Conservation (phyloP, 2,888 invertebrate species). For the Drosophila pegasa region DNA sequence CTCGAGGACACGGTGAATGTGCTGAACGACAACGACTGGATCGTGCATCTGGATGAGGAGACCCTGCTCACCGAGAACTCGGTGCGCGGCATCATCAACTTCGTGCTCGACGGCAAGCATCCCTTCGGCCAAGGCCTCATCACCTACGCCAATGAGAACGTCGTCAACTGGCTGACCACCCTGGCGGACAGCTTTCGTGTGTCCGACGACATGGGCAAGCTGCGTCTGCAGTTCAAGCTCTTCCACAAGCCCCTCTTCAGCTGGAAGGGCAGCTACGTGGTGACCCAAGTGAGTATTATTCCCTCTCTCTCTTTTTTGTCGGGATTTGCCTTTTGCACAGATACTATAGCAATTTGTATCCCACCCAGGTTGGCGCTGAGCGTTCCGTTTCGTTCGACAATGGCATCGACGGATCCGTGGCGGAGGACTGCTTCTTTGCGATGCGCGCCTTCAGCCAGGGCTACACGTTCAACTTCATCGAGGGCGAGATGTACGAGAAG, state of each 20-base stretch:
- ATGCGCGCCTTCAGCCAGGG: constrained; percentile 97
- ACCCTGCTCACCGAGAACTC: constrained; percentile 97
- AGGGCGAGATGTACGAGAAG: constrained; percentile 99
- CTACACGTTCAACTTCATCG: constrained; percentile 96
- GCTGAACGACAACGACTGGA: constrained; percentile 95
- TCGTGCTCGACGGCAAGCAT: constrained; percentile 96
- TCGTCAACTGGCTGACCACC: constrained; percentile 98
- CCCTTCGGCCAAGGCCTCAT: constrained; percentile 98
- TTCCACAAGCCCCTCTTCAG: constrained; percentile 98
- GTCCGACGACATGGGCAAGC: constrained; percentile 98
- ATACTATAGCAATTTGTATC: not conserved
- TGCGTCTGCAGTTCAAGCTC: constrained; percentile 95
- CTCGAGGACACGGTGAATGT: constrained; percentile 95
- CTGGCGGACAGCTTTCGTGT: constrained; percentile 98
- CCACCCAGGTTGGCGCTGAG: constrained; percentile 92
- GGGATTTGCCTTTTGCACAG: too few relatives aligned
- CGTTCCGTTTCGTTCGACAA: constrained; percentile 97
- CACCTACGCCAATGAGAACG: constrained; percentile 97
- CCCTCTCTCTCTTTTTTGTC: too few relatives aligned
- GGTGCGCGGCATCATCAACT: constrained; percentile 95
- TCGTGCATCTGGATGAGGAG: constrained; percentile 99
- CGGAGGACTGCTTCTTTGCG: constrained; percentile 98
- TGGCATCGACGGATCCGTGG: constrained; percentile 98
- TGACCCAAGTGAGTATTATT: constrained; percentile 91
- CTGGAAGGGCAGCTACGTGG: constrained; percentile 99